These are phyloP conservation scores for Anableps anableps DNA, from an alignment of 2,797 vertebrate genomes.

Conservation along the genomic window DNA sequence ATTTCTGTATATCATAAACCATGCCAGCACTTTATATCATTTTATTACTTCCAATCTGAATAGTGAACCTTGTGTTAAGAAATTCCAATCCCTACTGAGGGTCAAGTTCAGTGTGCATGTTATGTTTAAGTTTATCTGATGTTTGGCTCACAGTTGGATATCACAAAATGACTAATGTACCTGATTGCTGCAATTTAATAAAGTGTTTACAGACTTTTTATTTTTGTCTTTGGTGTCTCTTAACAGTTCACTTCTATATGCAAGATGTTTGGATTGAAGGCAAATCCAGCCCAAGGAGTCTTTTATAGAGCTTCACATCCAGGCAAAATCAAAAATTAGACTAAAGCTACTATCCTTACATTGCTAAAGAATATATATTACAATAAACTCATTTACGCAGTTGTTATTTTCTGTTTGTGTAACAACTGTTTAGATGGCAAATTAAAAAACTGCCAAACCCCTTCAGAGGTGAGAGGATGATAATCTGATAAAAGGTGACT, in stretches of 20 bases:
- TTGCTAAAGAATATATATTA: neutral
- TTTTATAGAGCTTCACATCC: neutral
- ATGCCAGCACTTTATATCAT: slow-evolving; percentile 69
- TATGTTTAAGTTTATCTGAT: slow-evolving; percentile 28
- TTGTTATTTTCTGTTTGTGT: neutral
- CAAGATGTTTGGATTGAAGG: neutral
- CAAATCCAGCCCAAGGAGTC: neutral
- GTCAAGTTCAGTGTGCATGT: slow-evolving; percentile 20
- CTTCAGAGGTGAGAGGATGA: neutral
- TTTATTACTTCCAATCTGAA: slow-evolving; percentile 25
- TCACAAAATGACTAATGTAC: slow-evolving; percentile 47
- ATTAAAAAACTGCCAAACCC: neutral
- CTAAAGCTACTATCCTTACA: neutral
- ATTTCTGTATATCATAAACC: slow-evolving; percentile 56
- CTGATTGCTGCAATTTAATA: slow-evolving; percentile 71
- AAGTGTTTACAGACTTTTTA: slow-evolving; percentile 62
- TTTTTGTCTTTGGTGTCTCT: slow-evolving; percentile 2
- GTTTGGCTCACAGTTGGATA: slow-evolving; percentile 13
- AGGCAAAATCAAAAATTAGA: neutral
- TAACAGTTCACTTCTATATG: neutral
- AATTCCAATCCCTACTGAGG: slow-evolving; percentile 13
- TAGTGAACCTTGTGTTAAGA: slow-evolving; percentile 20
- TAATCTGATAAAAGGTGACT: neutral
- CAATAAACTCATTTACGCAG: neutral
- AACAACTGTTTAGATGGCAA: neutral